Evolutionary conservation across 2,888 invertebrate species (phyloP), one percentile per base, ranked within the genome.

Genomic region (Rhodophaea formosa): DNA sequence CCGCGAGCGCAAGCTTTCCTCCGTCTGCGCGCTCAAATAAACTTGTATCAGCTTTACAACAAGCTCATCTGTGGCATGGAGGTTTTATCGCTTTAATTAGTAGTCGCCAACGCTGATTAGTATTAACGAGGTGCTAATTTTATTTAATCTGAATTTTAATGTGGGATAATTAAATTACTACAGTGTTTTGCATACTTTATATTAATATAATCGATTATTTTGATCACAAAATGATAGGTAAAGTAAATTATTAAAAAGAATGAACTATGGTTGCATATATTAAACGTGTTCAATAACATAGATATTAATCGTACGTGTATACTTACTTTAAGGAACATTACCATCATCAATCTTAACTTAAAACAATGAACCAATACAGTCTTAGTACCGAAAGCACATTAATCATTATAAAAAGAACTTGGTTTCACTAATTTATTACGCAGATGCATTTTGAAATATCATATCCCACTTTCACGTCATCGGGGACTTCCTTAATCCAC

Each of bases 391-490:
- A 42, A 7, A 6, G 46, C n/a, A 16, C 54, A 55, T 55, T 35
- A 56, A 47, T 57, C 52, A 55, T 32, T 16, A 32, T 53, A 44
- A 49, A 45, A 58, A 46, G 43, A 47, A 56, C 47, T n/a, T 32
- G 10, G 45, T 54, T 30, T 39, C n/a, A n/a, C 35, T 49, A 49
- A 56, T 57, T 52, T 61, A 61, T 60, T 65, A 66, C 64, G 66
- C 66, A 63, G 62, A 64, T 63, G 62, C 61, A 69, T 73, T 77
- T 62, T 75, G 78, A 79, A 74, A 72, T 77, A 79, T 85, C 83
- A 82, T 77, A 78, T 84, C 81, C 83, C 81, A 76, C 80, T 77
- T 80, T 79, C 75, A 78, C 75, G 83, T 85, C 84, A 83, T 83
- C 79, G 69, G 64, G 68, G 77, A 70, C 80, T 81, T 81, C 82